These are phyloP conservation scores for Episyrphus balteatus DNA, from an alignment of 1,140 invertebrate genomes.

Conservation along the genomic window DNA sequence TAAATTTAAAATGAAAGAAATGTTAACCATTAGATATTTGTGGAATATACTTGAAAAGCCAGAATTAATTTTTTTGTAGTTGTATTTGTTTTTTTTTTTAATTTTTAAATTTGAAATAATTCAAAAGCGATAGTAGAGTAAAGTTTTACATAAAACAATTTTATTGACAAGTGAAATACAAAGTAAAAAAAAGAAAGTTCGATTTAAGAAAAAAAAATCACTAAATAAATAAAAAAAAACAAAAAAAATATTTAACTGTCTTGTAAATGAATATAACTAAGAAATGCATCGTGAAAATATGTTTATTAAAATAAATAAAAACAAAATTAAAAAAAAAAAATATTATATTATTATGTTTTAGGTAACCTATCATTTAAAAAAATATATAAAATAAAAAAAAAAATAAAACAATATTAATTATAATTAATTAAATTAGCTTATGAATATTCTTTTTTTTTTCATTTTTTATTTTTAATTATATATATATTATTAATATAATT, in stretches of 20 bases:
- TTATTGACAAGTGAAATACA: not conserved
- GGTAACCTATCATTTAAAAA: not conserved
- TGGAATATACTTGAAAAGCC: too few relatives aligned
- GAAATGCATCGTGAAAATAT: too few relatives aligned
- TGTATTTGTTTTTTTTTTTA: too few relatives aligned
- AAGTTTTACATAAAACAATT: too few relatives aligned
- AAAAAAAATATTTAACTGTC: not conserved
- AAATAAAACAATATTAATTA: constrained; percentile 22
- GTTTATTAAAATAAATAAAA: too few relatives aligned
- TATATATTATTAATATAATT: not conserved
- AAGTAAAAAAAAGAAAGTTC: not conserved
- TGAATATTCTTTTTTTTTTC: constrained; percentile 3
- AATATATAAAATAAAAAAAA: constrained; percentile 19
- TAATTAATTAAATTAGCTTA: constrained; percentile 12
- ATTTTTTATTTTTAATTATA: not conserved
- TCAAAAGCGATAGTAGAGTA: too few relatives aligned
- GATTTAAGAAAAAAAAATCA: not conserved
- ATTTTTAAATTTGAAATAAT: too few relatives aligned
- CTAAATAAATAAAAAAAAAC: not conserved
- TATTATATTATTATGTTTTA: not conserved
- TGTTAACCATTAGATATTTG: too few relatives aligned
- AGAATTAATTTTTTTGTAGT: too few relatives aligned
- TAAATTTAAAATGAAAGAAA: too few relatives aligned
- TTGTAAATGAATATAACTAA: too few relatives aligned
- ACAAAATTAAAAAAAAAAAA: too few relatives aligned